These are phyloP conservation scores for Bombyx mori DNA, from an alignment of 1,140 invertebrate genomes.

Conservation along the genomic window ASM3026992v2 NC_085108.1:8352001-8352500, in stretches of 20 bases:
- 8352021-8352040: conserved; percentile 49
- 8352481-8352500: conserved; percentile 43
- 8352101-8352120: conserved; percentile 24
- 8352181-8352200: conserved; percentile 21
- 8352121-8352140: conserved; percentile 26
- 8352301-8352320: conserved; percentile 27
- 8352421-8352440: conserved; percentile 10
- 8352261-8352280: conserved; percentile 25
- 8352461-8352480: conserved; percentile 45
- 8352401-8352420: conserved; percentile 37
- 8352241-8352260: conserved; percentile 27
- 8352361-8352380: conserved; percentile 45
- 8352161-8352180: conserved; percentile 22
- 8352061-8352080: conserved; percentile 19
- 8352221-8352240: conserved; percentile 26
- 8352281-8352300: conserved; percentile 20
- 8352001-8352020: conserved; percentile 39
- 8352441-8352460: conserved; percentile 8
- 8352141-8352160: conserved; percentile 24
- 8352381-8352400: conserved; percentile 38
- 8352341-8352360: conserved; percentile 39
- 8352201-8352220: conserved; percentile 24
- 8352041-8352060: conserved; percentile 29
- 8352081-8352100: conserved; percentile 23
- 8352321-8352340: conserved; percentile 35